A percentile compares a stretch with the other conserved stretches of the same genome.
These are phyloP conservation scores for Nerophis lumbriciformis DNA, from an alignment of 2,113 vertebrate genomes.

Conservation along the genomic window DNA sequence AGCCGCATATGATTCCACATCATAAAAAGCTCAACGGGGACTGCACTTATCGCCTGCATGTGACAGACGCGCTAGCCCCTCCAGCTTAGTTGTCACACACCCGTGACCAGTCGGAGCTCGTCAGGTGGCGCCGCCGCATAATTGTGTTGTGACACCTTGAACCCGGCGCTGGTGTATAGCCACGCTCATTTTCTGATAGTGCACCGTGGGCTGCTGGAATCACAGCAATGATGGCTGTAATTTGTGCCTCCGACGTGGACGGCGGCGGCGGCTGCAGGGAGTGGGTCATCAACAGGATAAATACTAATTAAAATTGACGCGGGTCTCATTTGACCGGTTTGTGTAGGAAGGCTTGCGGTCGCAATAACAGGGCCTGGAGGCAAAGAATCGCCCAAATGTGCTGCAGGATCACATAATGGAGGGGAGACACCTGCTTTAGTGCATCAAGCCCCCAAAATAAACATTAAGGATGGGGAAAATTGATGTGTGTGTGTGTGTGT, in stretches of 20 bases:
- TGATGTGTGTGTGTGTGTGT: conserved; percentile 51
- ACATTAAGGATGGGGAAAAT: conserved; percentile 62
- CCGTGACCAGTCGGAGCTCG: conserved; percentile 58
- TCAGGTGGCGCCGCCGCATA: conserved; percentile 73
- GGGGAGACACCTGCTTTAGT: conserved; percentile 15
- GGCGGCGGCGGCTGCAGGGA: conserved; percentile 53
- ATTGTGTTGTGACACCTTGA: conserved; percentile 79
- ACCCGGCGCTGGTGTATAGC: conserved; percentile 71
- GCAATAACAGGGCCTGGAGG: conserved; percentile 47
- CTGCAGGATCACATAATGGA: conserved; percentile 32
- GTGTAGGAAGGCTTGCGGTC: conserved; percentile 56
- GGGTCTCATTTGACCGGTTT: conserved; percentile 72
- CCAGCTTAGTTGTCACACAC: conserved; percentile 67
- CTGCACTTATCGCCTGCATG: conserved; percentile 39
- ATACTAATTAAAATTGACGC: conserved; percentile 81
- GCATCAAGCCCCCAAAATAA: conserved; percentile 12
- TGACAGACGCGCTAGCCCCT: conserved; percentile 69
- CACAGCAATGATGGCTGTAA: conserved; percentile 76
- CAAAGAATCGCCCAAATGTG: conserved; percentile 53
- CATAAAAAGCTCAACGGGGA: neutral
- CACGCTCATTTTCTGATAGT: conserved; percentile 80
- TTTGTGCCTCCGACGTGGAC: conserved; percentile 64
- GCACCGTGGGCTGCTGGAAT: conserved; percentile 60
- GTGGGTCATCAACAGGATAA: conserved; percentile 75
- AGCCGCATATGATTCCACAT: neutral